phyloP scores from a whole-genome alignment of 2,797 vertebrate genomes.

The Phyllotis vaccarum region DNA sequence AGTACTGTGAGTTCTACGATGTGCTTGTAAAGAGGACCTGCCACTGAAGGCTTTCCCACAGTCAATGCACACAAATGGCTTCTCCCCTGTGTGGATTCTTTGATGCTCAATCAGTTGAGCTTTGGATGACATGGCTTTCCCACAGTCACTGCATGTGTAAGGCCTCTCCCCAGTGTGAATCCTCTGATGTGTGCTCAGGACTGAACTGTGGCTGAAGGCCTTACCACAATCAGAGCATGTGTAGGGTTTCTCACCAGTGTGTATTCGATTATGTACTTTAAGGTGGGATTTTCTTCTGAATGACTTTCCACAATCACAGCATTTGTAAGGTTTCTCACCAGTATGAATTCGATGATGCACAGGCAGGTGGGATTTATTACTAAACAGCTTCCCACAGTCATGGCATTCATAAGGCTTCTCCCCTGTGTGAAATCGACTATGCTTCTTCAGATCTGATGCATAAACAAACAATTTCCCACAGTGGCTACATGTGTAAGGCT shows the following conservation, averaged over 20 bases:
- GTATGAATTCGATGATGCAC: neutral
- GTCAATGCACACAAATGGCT: neutral
- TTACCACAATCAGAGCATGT: constrained; percentile 74
- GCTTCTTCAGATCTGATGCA: neutral
- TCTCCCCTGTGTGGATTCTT: neutral
- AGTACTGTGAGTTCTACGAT: neutral
- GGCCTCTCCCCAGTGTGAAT: constrained; percentile 16
- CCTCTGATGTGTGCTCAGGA: neutral
- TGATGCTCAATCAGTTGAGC: neutral
- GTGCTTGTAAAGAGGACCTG: neutral
- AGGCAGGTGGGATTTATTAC: neutral
- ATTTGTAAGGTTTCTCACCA: neutral
- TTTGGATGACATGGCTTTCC: neutral
- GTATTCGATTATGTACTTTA: constrained; percentile 21
- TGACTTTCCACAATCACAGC: neutral
- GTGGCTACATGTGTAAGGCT: neutral
- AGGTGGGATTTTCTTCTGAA: constrained; percentile 1
- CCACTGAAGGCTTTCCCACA: neutral
- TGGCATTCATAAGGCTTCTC: neutral
- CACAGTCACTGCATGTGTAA: neutral
- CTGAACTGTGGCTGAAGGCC: constrained; percentile 15
- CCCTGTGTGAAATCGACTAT: neutral
- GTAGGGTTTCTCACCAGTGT: constrained; percentile 75
- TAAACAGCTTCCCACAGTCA: neutral
- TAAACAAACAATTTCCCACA: neutral